These are phyloP conservation scores for Hypanus sabinus DNA, from an alignment of 2,113 vertebrate species.

Conservation along the genomic window DNA sequence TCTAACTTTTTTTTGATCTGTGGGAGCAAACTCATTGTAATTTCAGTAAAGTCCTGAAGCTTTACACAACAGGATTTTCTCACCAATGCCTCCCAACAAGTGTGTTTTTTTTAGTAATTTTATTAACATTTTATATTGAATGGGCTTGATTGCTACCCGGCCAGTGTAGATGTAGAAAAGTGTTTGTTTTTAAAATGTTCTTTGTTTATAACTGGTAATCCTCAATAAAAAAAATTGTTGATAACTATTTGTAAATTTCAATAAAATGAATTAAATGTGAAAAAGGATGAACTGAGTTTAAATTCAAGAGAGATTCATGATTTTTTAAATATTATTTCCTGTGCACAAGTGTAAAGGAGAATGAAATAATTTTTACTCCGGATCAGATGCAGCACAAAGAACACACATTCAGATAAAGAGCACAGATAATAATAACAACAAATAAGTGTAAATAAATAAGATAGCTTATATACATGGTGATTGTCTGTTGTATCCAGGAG, in stretches of 20 bases:
- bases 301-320: too few species aligned
- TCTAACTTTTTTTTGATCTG: neutral
- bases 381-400: too few species aligned
- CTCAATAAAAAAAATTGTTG: neutral
- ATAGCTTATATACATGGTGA: too few species aligned
- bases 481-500: too few species aligned
- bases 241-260: neutral
- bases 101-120: neutral
- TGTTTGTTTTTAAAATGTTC: neutral
- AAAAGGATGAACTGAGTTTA: neutral
- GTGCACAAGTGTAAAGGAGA: too few species aligned
- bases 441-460: too few species aligned
- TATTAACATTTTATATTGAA: neutral
- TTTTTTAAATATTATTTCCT: too few species aligned
- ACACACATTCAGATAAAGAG: too few species aligned
- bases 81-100: neutral
- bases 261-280: neutral
- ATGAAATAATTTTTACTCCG: too few species aligned
- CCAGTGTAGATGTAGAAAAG: neutral
- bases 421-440: too few species aligned
- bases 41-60: neutral
- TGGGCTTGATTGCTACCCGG: neutral
- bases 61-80: neutral
- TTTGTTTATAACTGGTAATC: neutral
- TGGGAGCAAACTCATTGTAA: neutral